Evolutionary conservation across 2,888 invertebrate genomes (phyloP).

Genomic region (Autographa gamma): DNA sequence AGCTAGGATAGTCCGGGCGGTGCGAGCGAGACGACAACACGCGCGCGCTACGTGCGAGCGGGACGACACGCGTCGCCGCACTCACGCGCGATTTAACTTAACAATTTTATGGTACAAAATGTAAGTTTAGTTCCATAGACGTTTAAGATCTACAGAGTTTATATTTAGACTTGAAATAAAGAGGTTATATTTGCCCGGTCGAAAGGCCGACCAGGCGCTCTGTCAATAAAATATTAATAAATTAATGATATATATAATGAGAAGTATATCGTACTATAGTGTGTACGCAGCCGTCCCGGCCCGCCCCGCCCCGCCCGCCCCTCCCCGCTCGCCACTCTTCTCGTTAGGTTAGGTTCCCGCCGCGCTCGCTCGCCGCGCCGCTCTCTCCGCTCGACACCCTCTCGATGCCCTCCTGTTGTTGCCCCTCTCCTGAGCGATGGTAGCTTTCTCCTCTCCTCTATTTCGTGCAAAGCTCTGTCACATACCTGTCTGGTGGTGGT

Average conservation of each 20-base stretch:
- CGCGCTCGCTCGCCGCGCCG: not conserved
- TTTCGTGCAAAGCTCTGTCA: not conserved
- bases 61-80: conserved; percentile 62
- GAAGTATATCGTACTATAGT: conserved; percentile 64
- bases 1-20: conserved; percentile 73
- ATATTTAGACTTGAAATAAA: conserved; percentile 79
- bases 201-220: conserved; percentile 58
- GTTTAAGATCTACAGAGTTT: conserved; percentile 85
- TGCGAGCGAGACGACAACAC: conserved; percentile 46
- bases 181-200: conserved; percentile 66
- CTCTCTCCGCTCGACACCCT: conserved; percentile 17
- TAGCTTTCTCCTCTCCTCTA: conserved; percentile 13
- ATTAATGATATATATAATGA: conserved; percentile 67
- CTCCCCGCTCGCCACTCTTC: conserved; percentile 20
- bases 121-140: conserved; percentile 87
- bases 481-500: not conserved
- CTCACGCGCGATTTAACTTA: conserved; percentile 69
- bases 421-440: conserved; percentile 27
- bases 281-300: conserved; percentile 63
- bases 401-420: conserved; percentile 12
- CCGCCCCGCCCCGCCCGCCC: conserved; percentile 23
- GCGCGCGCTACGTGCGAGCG: conserved; percentile 14
- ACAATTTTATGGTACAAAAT: conserved; percentile 85
- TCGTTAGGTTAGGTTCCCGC: conserved; percentile 48
- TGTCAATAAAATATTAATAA: conserved; percentile 66